These are phyloP conservation scores for Chlorops oryzae DNA, from an alignment of 1,140 invertebrate species.

Conservation along the genomic window DNA sequence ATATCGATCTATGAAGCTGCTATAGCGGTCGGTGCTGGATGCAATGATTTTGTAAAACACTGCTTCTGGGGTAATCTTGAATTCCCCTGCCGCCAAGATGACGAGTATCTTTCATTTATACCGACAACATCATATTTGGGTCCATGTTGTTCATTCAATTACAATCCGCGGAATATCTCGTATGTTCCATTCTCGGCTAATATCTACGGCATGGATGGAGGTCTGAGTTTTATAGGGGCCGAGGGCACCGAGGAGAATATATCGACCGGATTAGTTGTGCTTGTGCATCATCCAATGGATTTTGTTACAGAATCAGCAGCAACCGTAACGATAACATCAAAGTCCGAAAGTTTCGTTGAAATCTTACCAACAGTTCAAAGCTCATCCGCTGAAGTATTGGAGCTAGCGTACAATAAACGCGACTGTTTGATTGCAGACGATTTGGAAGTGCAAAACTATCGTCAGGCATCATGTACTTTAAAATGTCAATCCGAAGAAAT, in stretches of 20 bases:
- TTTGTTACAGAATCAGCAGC: slow-evolving; percentile 37
- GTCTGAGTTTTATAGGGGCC: slow-evolving; percentile 32
- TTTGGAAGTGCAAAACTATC: slow-evolving; percentile 29
- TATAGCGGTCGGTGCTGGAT: slow-evolving; percentile 35
- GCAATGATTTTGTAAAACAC: slow-evolving; percentile 38
- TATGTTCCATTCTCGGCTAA: slow-evolving; percentile 43
- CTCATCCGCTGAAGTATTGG: slow-evolving; percentile 35
- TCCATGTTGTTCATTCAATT: slow-evolving; percentile 44
- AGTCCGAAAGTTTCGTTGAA: slow-evolving; percentile 42
- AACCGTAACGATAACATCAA: slow-evolving; percentile 38
- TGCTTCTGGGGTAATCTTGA: slow-evolving; percentile 40
- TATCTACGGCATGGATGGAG: slow-evolving; percentile 42
- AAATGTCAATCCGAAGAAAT: slow-evolving; percentile 35
- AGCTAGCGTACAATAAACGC: slow-evolving; percentile 30
- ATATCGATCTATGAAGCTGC: slow-evolving; percentile 35
- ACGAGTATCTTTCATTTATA: slow-evolving; percentile 43
- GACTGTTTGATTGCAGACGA: slow-evolving; percentile 40
- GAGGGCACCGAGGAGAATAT: slow-evolving; percentile 38
- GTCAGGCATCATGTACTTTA: slow-evolving; percentile 35
- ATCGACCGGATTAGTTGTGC: slow-evolving; percentile 36
- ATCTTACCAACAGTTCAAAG: slow-evolving; percentile 40
- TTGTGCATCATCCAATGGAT: slow-evolving; percentile 44
- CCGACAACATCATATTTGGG: slow-evolving; percentile 37
- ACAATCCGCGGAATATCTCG: slow-evolving; percentile 39
- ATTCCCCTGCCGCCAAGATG: slow-evolving; percentile 36